phyloP scores from a whole-genome alignment of 1,140 invertebrate genomes.

The Drosophila azteca region DNA sequence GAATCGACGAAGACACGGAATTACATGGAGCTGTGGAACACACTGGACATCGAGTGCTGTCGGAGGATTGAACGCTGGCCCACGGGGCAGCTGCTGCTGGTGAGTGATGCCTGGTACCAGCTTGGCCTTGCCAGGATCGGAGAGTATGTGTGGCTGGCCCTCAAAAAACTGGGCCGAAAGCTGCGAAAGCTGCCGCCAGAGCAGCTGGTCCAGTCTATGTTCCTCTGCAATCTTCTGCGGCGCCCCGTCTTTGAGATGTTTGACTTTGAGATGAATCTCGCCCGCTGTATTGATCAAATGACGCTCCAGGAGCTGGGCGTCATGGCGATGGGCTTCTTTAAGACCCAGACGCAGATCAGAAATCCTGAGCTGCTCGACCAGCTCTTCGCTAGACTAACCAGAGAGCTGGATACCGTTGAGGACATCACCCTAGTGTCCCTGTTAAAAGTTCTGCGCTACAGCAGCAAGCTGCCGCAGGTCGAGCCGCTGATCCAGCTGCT shows the following conservation, averaged over 20 bases:
- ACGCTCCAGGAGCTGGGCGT: constrained; percentile 85
- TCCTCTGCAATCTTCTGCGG: constrained; percentile 84
- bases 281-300: constrained; percentile 84
- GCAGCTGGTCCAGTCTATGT: constrained; percentile 86
- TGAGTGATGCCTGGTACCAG: constrained; percentile 85
- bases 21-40: constrained; percentile 85
- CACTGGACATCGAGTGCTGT: constrained; percentile 85
- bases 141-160: constrained; percentile 83
- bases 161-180: constrained; percentile 84
- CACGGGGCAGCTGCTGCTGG: constrained; percentile 82
- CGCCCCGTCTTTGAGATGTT: constrained; percentile 84
- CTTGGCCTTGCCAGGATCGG: constrained; percentile 78
- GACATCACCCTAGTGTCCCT: constrained; percentile 85
- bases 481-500: constrained; percentile 72
- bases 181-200: constrained; percentile 82
- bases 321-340: constrained; percentile 86
- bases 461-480: constrained; percentile 65
- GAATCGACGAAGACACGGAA: constrained; percentile 74
- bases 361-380: constrained; percentile 80
- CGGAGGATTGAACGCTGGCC: constrained; percentile 82
- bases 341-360: constrained; percentile 85
- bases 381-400: constrained; percentile 83
- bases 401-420: constrained; percentile 83
- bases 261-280: constrained; percentile 85
- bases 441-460: constrained; percentile 85